Percentiles rank a stretch among this genome's conserved stretches.
These are phyloP conservation scores for Hippolais icterina DNA, from an alignment of 2,113 vertebrate genomes.

Conservation along the genomic window DNA sequence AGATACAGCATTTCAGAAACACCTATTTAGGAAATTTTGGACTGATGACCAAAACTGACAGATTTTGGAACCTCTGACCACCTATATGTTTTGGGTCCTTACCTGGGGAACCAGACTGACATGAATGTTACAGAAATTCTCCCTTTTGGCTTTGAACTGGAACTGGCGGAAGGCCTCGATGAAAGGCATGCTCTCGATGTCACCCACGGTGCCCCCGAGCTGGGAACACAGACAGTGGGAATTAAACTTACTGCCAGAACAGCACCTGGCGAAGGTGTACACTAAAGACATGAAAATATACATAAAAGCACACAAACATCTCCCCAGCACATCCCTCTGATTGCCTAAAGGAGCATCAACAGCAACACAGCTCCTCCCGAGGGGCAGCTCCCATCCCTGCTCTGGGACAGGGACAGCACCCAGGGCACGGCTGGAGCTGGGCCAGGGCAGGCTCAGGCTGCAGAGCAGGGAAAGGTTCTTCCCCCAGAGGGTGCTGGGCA, in stretches of 20 bases:
- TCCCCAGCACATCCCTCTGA: not conserved
- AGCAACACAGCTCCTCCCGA: not conserved
- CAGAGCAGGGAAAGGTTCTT: not conserved
- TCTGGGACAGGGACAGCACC: not conserved
- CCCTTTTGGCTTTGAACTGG: constrained; percentile 94
- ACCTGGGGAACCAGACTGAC: constrained; percentile 98
- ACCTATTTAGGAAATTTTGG: not conserved
- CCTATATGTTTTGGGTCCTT: not conserved
- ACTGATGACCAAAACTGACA: not conserved
- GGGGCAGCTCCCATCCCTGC: not conserved
- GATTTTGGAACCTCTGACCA: not conserved
- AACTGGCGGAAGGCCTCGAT: constrained; percentile 98
- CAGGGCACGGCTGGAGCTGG: not conserved
- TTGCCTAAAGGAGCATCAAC: not conserved
- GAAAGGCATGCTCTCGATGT: constrained; percentile 98
- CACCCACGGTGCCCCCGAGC: constrained; percentile 93
- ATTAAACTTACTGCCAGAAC: not conserved
- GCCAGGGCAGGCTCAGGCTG: not conserved
- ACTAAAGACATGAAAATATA: not conserved
- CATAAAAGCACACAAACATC: not conserved
- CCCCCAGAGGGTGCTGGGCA: not conserved
- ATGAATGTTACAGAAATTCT: constrained; percentile 98
- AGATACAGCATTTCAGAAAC: not conserved
- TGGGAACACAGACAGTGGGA: constrained; percentile 27
- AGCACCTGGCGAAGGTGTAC: accelerated